Base-by-base conservation (phyloP, 2,797 vertebrate species). In the Stomatorhinus walkeri region DNA sequence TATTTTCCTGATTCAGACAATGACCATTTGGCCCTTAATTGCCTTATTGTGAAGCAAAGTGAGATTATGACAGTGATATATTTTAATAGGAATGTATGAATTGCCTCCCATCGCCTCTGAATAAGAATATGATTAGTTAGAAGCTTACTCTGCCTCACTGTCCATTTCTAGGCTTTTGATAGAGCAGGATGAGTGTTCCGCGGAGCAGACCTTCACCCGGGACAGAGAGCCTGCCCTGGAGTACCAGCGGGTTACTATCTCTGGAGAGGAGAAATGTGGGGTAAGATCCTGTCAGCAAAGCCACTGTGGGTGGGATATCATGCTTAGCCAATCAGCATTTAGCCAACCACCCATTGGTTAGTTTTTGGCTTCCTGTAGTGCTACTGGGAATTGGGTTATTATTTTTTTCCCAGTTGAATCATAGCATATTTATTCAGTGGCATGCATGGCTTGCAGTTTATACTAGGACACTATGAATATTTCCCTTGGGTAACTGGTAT, bases 241-340 rank as follows among this genome's bases (percentile, higher is more conserved):
- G 90, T 99, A 97, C 92, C 97, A 97, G 93, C 95, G 98, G 2
- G 98, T 99, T 87, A 95, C 97, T 85, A 99, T 99, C 93, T 97
- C 97, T 0, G 98, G 98, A 90, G 98, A 99, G 92, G 98, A 99
- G 92, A 99, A 98, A 48, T 99, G 98, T 36, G 98, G 98, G 95
- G 98, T 99, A 93, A 96, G 96, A 7, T 51, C n/a, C 46, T 46
- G 8, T 84, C 81, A 84, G 19, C 19, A 12, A 48, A 84, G 81
- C 8, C 40, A 1, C 64, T 84, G 46, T 49, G 81, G 81, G 46
- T 12, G 48, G 81, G 46, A 12, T 3, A 43, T 79, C 72, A 43
- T 79, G 16, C 36, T 79, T 79, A 14, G 72, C 72, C 72, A 79
- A 79, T 79, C 72, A 43, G 12, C 6, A 79, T 19, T 79, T 40